A percentile compares a stretch with the other conserved stretches of the same genome.
Evolutionary conservation across 2,888 invertebrate genomes (phyloP).

Genomic region (Unio pictorum): DNA sequence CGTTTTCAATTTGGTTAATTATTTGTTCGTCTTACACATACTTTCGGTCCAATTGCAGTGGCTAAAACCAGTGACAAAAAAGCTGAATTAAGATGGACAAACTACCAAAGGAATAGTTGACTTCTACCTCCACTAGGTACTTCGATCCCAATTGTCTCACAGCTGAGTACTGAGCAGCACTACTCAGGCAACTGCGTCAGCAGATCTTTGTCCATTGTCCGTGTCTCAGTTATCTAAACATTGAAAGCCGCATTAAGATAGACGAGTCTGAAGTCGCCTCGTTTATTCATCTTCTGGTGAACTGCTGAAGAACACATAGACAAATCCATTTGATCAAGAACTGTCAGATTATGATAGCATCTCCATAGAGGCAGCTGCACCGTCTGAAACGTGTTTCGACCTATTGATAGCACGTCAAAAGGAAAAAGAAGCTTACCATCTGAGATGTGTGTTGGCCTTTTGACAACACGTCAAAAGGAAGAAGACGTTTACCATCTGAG

Average conservation of each 20-base stretch:
- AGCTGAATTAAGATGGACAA: conserved; percentile 31
- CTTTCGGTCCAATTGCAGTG: conserved; percentile 36
- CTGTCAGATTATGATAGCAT: conserved; percentile 12
- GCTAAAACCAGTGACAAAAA: conserved; percentile 26
- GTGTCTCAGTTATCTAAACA: neutral
- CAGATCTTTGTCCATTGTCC: neutral
- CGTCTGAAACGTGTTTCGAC: conserved; percentile 9
- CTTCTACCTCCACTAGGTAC: conserved; percentile 26
- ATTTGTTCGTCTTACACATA: conserved; percentile 22
- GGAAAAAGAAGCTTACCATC: conserved; percentile 5
- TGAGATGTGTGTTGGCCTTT: conserved; percentile 9
- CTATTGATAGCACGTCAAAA: conserved; percentile 11
- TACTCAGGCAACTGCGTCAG: conserved; percentile 9
- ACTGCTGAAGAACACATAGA: conserved; percentile 8
- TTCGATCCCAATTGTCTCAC: conserved; percentile 24
- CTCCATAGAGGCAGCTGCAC: conserved; percentile 8
- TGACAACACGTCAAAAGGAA: conserved; percentile 5
- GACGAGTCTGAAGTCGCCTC: neutral
- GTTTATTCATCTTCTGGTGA: conserved; percentile 11
- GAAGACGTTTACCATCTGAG: conserved; percentile 1
- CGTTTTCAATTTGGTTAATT: conserved; percentile 20
- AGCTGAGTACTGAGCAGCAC: conserved; percentile 21
- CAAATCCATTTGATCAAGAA: conserved; percentile 16
- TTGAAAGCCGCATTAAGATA: conserved; percentile 7
- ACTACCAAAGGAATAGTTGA: conserved; percentile 30